Percentiles rank a stretch among this genome's conserved stretches.
phyloP scores from a whole-genome alignment of 2,888 invertebrate species.

The Lochmaea crataegi region DNA sequence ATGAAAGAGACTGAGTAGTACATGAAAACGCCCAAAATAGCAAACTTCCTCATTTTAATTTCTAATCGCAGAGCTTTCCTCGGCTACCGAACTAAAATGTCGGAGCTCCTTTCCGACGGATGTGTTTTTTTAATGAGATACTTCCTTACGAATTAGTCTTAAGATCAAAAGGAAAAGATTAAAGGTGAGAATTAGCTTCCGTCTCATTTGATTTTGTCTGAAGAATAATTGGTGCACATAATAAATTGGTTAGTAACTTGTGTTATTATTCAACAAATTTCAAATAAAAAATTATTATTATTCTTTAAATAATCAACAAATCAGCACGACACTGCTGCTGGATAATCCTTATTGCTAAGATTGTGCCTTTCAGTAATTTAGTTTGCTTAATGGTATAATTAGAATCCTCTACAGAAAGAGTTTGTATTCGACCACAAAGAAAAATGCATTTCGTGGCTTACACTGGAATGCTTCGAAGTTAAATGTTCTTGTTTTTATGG shows the following conservation, averaged over 20 bases:
- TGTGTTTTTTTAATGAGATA: constrained; percentile 16
- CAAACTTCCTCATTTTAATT: constrained; percentile 17
- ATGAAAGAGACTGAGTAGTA: not conserved
- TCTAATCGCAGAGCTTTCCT: constrained; percentile 6
- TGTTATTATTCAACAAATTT: too few species aligned
- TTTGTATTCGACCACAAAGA: too few species aligned
- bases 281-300: too few species aligned
- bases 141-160: constrained; percentile 6
- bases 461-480: too few species aligned
- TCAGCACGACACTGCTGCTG: too few species aligned
- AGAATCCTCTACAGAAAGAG: too few species aligned
- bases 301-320: too few species aligned
- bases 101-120: not conserved
- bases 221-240: not conserved
- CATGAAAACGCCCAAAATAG: constrained; percentile 1
- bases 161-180: not conserved
- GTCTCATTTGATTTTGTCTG: not conserved
- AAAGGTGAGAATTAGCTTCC: not conserved
- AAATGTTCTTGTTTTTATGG: too few species aligned
- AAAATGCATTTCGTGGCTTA: too few species aligned
- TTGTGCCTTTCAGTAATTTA: too few species aligned
- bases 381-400: too few species aligned
- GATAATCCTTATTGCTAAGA: too few species aligned
- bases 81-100: constrained; percentile 6
- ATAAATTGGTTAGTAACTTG: not conserved